A percentile compares a stretch with the other conserved stretches of the same genome.
phyloP scores from a whole-genome alignment of 2,113 vertebrate genomes.

The Rhadina sibilatrix region DNA sequence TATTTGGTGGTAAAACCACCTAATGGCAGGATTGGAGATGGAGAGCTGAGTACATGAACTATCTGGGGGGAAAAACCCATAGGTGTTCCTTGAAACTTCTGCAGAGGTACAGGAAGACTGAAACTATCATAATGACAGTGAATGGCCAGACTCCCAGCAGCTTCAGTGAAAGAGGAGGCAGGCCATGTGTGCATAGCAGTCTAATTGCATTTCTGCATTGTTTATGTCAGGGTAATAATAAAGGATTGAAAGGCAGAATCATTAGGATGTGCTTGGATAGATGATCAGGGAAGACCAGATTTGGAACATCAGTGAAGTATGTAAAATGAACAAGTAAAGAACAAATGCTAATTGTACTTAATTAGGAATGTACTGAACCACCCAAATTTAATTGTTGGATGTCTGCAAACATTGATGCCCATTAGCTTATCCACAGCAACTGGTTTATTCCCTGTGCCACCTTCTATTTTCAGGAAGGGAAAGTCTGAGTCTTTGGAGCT shows the following conservation, averaged over 20 bases:
- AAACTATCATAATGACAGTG: neutral
- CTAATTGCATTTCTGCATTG: slow-evolving; percentile 69
- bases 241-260: slow-evolving; percentile 38
- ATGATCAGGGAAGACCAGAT: slow-evolving; percentile 16
- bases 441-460: slow-evolving; percentile 33
- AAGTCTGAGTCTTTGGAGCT: neutral
- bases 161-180: neutral
- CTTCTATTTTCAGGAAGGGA: slow-evolving; percentile 23
- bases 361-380: slow-evolving; percentile 68
- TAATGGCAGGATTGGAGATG: neutral
- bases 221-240: slow-evolving; percentile 55
- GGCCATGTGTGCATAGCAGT: neutral
- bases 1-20: neutral
- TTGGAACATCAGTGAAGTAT: slow-evolving; percentile 43
- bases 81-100: neutral
- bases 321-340: slow-evolving; percentile 58
- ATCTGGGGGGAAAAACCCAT: neutral
- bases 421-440: slow-evolving; percentile 18
- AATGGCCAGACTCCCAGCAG: neutral
- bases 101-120: neutral
- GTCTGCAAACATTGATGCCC: slow-evolving; percentile 5
- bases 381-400: slow-evolving; percentile 61
- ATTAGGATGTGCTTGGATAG: slow-evolving; percentile 56
- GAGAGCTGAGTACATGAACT: neutral
- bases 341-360: slow-evolving; percentile 63